Conservation (phyloP, 2,113 vertebrate species). For the Lota lota region DNA sequence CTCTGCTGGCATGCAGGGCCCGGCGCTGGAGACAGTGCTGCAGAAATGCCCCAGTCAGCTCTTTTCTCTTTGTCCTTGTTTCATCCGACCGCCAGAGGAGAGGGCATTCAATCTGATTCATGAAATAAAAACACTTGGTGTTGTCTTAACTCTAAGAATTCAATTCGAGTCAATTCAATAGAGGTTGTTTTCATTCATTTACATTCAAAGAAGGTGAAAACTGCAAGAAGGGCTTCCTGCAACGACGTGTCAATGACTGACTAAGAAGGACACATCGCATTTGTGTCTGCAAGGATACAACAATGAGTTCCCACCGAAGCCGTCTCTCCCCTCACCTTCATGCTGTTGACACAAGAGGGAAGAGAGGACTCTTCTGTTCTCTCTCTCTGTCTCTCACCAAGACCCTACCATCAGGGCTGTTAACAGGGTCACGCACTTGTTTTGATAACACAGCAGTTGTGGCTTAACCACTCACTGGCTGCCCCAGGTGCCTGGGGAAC, state of each 20-base stretch:
- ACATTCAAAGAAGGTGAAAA: too few relatives aligned
- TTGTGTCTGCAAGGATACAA: background rate
- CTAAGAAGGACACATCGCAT: background rate
- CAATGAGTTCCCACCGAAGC: background rate
- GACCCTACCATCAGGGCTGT: background rate
- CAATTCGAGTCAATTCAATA: too few relatives aligned
- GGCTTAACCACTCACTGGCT: slow-evolving; percentile 25
- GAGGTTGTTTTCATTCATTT: too few relatives aligned
- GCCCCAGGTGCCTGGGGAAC: slow-evolving; percentile 48
- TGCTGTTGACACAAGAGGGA: background rate
- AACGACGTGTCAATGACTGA: background rate
- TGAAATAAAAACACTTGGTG: too few relatives aligned
- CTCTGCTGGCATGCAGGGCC: too few relatives aligned
- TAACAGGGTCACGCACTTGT: slow-evolving; percentile 38
- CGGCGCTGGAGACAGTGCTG: slow-evolving; percentile 43
- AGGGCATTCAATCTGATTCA: background rate
- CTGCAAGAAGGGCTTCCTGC: too few relatives aligned
- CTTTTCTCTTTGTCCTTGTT: slow-evolving; percentile 15
- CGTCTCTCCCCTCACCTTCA: background rate
- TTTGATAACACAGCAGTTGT: slow-evolving; percentile 46
- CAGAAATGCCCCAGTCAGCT: slow-evolving; percentile 35
- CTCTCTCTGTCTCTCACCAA: slow-evolving; percentile 18
- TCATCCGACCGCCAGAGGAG: slow-evolving; percentile 4
- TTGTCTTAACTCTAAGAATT: too few relatives aligned
- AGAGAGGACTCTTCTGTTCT: slow-evolving; percentile 7